These are phyloP conservation scores for Cynodonichthys magdalenae DNA, from an alignment of 2,797 vertebrate genomes.

Conservation along the genomic window DNA sequence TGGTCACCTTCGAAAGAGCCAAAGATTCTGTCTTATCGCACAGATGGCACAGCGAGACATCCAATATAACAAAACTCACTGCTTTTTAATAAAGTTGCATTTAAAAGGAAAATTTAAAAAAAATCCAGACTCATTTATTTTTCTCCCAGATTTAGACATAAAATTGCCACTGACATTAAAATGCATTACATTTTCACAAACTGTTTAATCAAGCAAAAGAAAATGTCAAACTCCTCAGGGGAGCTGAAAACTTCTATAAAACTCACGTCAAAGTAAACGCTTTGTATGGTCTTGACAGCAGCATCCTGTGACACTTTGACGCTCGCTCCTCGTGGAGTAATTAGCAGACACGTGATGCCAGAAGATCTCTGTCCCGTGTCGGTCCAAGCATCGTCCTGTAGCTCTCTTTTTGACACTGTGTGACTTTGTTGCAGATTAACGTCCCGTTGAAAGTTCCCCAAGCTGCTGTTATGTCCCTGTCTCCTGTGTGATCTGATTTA, in stretches of 20 bases:
- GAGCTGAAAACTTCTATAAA: constrained; percentile 42
- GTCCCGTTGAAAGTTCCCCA: constrained; percentile 61
- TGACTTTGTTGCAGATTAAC: constrained; percentile 67
- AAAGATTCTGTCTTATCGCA: constrained; percentile 56
- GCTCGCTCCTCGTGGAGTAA: constrained; percentile 45
- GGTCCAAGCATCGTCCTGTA: constrained; percentile 30
- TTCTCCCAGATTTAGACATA: constrained; percentile 15
- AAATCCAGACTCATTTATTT: constrained; percentile 26
- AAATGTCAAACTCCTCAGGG: constrained; percentile 50
- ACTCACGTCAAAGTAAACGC: constrained; percentile 50
- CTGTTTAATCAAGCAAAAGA: constrained; percentile 33
- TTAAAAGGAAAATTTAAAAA: constrained; percentile 4
- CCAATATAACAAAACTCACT: neutral
- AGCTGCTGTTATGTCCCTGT: constrained; percentile 66
- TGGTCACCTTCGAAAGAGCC: constrained; percentile 68
- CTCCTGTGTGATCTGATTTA: constrained; percentile 72
- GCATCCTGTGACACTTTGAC: constrained; percentile 56
- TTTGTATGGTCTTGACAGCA: constrained; percentile 36
- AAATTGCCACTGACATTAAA: constrained; percentile 46
- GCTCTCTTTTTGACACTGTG: constrained; percentile 32
- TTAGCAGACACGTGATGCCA: constrained; percentile 52
- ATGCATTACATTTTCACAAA: constrained; percentile 20
- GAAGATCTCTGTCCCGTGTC: constrained; percentile 51
- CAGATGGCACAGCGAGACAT: constrained; percentile 48
- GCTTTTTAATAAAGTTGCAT: too few relatives aligned